Evolutionary conservation across 2,888 invertebrate species (phyloP), one percentile per base, ranked within the genome.

Genomic region (Stegophylla sp.): DNA sequence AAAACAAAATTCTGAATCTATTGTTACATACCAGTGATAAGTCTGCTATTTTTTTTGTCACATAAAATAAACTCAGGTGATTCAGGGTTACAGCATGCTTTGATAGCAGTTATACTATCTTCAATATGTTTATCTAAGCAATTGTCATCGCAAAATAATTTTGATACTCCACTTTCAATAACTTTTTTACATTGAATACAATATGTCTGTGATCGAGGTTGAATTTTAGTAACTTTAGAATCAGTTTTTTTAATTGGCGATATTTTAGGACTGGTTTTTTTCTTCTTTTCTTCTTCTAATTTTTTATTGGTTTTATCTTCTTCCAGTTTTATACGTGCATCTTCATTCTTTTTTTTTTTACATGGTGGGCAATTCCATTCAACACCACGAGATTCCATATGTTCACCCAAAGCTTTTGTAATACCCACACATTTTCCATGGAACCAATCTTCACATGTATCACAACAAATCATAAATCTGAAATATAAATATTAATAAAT

Each of bases 361-460:
- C 96, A 96, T 85, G 93, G 93, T 0, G 95, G 92, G 86, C 96
- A 96, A 82, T 92, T 91, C 96, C 96, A 96, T 85, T 95, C 94
- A 83, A 92, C 90, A 12, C 94, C 93, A 84, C 93, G 91, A 76
- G 92, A 90, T 86, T 97, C 97, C 94, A 97, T 96, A 87, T 94
- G 93, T 85, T 94, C 91, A 45, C 90, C 95, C 92, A 94, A 93
- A 0, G 92, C 91, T 88, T 95, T 93, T 26, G 95, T 95, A 63
- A 98, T 93, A 84, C 94, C 94, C 17, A 98, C 97, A 88, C 97
- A 98, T 86, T 94, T 94, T n/a, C 97, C 97, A 86, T 98, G 97
- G 86, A 95, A 98, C 97, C 97, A 98, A 86, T 97, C 96, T 86
- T 96, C 94, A 86, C 97, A 98, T 17, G 91, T 90, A 87, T 98